Evolutionary conservation across 2,797 vertebrate species (phyloP).

Genomic region (Urophycis tenuis): DNA sequence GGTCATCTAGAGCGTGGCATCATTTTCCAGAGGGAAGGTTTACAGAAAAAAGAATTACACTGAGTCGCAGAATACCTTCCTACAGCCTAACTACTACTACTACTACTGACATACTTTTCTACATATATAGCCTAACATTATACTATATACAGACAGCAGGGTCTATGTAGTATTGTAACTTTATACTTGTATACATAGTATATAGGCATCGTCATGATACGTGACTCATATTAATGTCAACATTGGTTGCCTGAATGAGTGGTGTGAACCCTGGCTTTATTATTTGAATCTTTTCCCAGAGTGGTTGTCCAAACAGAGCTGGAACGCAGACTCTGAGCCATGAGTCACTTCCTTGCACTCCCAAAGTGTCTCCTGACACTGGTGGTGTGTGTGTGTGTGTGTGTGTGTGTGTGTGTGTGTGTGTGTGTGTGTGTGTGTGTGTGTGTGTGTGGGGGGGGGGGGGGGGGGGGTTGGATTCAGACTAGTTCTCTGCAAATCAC

Average conservation of each 20-base stretch:
- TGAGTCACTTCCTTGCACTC: conserved; percentile 48
- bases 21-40: not conserved
- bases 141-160: too few relatives aligned
- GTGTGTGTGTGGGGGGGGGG: too few relatives aligned
- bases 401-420: too few relatives aligned
- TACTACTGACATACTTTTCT: too few relatives aligned
- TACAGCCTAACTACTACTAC: too few relatives aligned
- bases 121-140: too few relatives aligned
- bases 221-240: not conserved
- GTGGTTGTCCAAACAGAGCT: conserved; percentile 45
- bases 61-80: not conserved
- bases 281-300: conserved; percentile 32
- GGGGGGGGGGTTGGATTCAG: conserved; percentile 43
- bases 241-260: not conserved
- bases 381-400: too few relatives aligned
- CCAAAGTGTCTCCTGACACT: conserved; percentile 36
- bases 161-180: too few relatives aligned
- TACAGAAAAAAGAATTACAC: not conserved
- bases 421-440: too few relatives aligned
- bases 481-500: conserved; percentile 41
- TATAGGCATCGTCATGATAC: not conserved
- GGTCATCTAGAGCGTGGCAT: not conserved
- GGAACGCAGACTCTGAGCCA: conserved; percentile 40
- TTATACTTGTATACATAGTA: not conserved
- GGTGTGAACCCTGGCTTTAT: conserved; percentile 21